These are phyloP conservation scores for Drosophila aldrichi DNA, from an alignment of 2,888 invertebrate genomes.

Conservation along the genomic window DNA sequence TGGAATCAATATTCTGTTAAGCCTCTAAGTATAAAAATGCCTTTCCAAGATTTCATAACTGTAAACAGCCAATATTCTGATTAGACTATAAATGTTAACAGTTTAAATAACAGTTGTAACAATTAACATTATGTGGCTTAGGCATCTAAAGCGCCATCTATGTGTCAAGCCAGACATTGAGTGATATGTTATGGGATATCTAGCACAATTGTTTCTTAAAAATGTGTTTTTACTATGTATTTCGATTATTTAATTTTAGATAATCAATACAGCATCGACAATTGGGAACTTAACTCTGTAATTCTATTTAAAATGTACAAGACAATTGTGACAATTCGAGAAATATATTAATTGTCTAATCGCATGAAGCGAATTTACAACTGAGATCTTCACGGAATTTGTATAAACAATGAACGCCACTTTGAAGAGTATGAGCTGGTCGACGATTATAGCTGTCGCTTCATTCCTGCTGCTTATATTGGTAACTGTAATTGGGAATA, in stretches of 20 bases:
- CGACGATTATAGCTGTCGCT: slow-evolving; percentile 86
- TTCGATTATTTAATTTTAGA: neutral
- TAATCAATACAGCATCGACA: neutral
- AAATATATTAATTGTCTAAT: slow-evolving; percentile 8
- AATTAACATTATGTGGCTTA: neutral
- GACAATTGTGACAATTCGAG: neutral
- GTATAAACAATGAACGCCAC: slow-evolving; percentile 62
- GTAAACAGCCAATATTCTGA: too few species aligned
- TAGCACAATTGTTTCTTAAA: neutral
- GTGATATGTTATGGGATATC: neutral
- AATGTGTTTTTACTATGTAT: neutral
- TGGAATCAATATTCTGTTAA: too few species aligned
- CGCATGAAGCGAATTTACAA: slow-evolving; percentile 14
- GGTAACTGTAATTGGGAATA: slow-evolving; percentile 93
- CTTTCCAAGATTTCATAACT: too few species aligned
- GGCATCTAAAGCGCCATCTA: neutral
- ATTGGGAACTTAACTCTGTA: neutral
- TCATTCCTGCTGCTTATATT: slow-evolving; percentile 89
- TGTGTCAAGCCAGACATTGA: neutral
- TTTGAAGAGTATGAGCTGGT: slow-evolving; percentile 86
- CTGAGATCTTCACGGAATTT: slow-evolving; percentile 1
- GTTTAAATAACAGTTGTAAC: neutral
- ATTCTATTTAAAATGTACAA: slow-evolving; percentile 10
- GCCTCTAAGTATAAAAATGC: too few species aligned
- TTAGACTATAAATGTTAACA: too few species aligned